These are phyloP conservation scores for Caenorhabditis angaria DNA, from an alignment of 2,888 invertebrate species.

Conservation along the genomic window DNA sequence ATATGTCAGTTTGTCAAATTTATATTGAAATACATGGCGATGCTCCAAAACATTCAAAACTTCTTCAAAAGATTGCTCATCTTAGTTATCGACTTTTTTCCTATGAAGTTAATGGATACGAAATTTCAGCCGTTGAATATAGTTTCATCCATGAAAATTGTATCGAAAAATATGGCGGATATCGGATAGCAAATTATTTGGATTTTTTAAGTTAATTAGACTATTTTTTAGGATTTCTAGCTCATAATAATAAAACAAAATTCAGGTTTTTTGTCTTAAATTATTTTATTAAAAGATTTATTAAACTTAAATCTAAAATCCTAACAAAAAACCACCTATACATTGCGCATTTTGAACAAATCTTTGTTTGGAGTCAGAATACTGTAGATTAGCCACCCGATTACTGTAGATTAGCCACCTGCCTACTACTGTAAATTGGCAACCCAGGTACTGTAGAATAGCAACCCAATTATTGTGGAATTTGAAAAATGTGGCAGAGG, in stretches of 20 bases:
- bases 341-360: no score
- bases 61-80: constrained; percentile 34
- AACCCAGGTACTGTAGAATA: no score
- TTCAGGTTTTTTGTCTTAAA: neutral
- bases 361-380: no score
- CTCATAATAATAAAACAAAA: neutral
- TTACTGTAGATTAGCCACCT: no score
- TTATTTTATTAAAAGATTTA: neutral
- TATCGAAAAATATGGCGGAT: constrained; percentile 31
- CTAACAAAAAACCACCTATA: constrained; percentile 6
- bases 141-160: constrained; percentile 46
- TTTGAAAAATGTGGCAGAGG: no score
- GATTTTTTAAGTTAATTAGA: constrained; percentile 19
- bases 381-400: no score
- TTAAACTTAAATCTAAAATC: constrained; percentile 7
- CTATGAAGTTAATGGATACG: constrained; percentile 49
- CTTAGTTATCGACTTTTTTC: constrained; percentile 40
- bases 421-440: no score
- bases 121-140: constrained; percentile 46
- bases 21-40: constrained; percentile 46
- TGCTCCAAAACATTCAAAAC: constrained; percentile 19
- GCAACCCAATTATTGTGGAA: no score
- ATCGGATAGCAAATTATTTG: constrained; percentile 27
- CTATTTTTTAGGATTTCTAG: no score
- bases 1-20: constrained; percentile 36